These are phyloP conservation scores for Machimus atricapillus DNA, from an alignment of 2,888 invertebrate genomes.

Conservation along the genomic window DNA sequence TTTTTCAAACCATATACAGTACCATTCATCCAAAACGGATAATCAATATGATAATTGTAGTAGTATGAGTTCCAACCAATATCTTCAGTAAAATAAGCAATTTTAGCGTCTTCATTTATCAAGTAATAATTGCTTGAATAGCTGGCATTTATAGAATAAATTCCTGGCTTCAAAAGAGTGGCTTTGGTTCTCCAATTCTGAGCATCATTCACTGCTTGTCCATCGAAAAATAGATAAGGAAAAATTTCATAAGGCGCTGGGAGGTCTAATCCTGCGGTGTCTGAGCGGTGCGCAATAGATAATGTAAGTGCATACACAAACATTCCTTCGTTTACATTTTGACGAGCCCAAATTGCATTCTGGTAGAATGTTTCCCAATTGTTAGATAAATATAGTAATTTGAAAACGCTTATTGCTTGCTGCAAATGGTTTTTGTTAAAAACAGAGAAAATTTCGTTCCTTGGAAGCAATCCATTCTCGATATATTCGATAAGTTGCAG, in stretches of 20 bases:
- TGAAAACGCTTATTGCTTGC: conserved; percentile 66
- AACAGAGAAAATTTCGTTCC: conserved; percentile 64
- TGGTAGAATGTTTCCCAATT: conserved; percentile 69
- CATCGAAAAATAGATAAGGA: conserved; percentile 78
- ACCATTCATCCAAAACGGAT: conserved; percentile 71
- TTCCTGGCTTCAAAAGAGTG: neutral
- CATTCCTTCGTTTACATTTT: conserved; percentile 75
- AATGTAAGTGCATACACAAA: conserved; percentile 75
- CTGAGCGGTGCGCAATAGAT: conserved; percentile 72
- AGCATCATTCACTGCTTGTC: conserved; percentile 73
- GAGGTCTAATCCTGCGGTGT: conserved; percentile 71
- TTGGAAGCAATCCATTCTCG: conserved; percentile 62
- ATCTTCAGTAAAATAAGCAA: conserved; percentile 78
- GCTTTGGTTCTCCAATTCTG: conserved; percentile 53
- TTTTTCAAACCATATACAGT: conserved; percentile 65
- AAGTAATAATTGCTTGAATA: conserved; percentile 65
- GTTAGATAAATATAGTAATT: conserved; percentile 68
- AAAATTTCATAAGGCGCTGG: conserved; percentile 80
- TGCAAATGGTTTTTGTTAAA: conserved; percentile 64
- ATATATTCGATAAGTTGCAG: conserved; percentile 25
- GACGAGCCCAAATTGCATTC: conserved; percentile 69
- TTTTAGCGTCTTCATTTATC: conserved; percentile 65
- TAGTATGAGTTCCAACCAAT: conserved; percentile 72
- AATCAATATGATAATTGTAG: conserved; percentile 69
- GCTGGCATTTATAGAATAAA: conserved; percentile 53